Evolutionary conservation across 2,888 invertebrate species (phyloP).

Genomic region (Ptycholaimellus sp.): DNA sequence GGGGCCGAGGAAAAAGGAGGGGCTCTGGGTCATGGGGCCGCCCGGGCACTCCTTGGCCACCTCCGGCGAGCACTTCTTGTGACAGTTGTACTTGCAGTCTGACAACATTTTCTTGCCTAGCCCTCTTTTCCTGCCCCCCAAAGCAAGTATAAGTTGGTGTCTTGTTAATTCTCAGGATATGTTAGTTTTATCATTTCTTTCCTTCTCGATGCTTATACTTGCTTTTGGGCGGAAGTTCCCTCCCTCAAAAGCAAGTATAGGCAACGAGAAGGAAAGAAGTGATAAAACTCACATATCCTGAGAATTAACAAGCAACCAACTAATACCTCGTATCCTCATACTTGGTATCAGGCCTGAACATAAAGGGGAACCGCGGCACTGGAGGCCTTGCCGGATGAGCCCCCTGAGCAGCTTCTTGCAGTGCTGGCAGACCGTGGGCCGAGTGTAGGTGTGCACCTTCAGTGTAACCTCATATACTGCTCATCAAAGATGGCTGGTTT

Average conservation of each 20-base stretch:
- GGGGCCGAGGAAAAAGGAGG: constrained; percentile 5
- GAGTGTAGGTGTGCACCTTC: constrained; percentile 69
- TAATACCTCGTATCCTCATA: no score
- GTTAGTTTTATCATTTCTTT: no score
- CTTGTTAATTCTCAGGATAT: no score
- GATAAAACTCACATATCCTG: not conserved
- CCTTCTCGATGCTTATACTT: no score
- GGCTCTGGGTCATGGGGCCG: constrained; percentile 8
- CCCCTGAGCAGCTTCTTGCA: constrained; percentile 86
- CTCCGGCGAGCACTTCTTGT: constrained; percentile 50
- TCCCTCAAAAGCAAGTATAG: no score
- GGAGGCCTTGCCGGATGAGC: constrained; percentile 68
- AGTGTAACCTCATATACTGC: not conserved
- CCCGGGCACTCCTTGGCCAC: constrained; percentile 24
- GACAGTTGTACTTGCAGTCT: constrained; percentile 79
- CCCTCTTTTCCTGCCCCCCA: not conserved
- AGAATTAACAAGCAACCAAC: not conserved
- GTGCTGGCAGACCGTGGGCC: constrained; percentile 80
- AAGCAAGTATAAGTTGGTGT: not conserved
- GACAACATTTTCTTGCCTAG: not conserved
- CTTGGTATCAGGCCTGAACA: no score
- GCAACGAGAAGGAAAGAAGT: no score
- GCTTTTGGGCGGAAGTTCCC: no score
- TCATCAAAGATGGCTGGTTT: no score
- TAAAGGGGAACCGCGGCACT: constrained; percentile 47